These are phyloP conservation scores for Glareola pratincola DNA, from an alignment of 2,113 vertebrate genomes.

Conservation along the genomic window DNA sequence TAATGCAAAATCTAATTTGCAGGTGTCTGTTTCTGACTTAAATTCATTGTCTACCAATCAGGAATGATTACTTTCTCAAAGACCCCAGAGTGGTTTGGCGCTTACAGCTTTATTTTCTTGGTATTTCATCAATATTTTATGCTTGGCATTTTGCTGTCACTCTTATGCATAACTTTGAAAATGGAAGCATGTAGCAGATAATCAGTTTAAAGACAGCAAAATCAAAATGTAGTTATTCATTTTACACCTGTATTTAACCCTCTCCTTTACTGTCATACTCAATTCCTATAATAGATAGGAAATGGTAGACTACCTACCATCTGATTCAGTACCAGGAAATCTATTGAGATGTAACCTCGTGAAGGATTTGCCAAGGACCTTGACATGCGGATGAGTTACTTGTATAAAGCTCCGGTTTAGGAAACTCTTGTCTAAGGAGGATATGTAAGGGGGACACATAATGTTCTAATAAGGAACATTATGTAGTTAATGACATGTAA, in stretches of 20 bases:
- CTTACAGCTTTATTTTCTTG: neutral
- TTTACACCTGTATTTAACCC: neutral
- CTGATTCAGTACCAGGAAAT: neutral
- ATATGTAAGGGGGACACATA: neutral
- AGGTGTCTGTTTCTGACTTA: neutral
- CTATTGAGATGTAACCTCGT: neutral
- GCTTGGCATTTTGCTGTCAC: neutral
- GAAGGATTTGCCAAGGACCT: neutral
- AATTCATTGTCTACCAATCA: neutral
- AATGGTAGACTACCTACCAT: neutral
- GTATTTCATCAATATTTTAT: conserved; percentile 21
- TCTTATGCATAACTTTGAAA: neutral
- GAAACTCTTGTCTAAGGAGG: neutral
- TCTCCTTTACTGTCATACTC: neutral
- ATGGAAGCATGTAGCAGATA: neutral
- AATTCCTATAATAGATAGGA: neutral
- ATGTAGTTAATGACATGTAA: neutral
- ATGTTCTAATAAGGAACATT: neutral
- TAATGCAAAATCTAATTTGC: neutral
- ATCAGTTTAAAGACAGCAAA: neutral
- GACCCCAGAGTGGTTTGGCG: neutral
- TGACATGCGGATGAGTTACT: neutral
- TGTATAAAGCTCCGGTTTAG: neutral
- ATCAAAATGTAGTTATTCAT: neutral
- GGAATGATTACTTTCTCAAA: neutral